Evolutionary conservation across 2,888 invertebrate species (phyloP).

Genomic region (Chrysolina americana): DNA sequence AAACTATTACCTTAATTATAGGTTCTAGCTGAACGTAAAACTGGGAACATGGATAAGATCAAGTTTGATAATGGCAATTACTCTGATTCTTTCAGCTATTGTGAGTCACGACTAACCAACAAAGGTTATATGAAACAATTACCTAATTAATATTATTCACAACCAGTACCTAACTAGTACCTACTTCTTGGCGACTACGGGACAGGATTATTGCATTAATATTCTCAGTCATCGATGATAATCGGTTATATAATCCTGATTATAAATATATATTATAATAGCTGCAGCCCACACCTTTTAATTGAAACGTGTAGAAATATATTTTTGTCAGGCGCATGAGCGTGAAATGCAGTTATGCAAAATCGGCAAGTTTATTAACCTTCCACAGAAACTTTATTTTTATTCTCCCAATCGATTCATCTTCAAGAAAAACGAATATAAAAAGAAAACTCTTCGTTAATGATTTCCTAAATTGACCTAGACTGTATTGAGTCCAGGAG

Average conservation of each 20-base stretch:
- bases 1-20: not conserved
- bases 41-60: not conserved
- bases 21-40: not conserved
- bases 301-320: too few relatives aligned
- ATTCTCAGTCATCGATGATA: not conserved
- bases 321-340: too few relatives aligned
- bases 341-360: too few relatives aligned
- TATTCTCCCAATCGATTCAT: too few relatives aligned
- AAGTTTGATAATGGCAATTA: conserved; percentile 6
- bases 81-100: not conserved
- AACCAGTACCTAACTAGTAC: not conserved
- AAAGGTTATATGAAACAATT: not conserved
- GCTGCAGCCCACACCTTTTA: not conserved
- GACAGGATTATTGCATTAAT: not conserved
- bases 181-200: not conserved
- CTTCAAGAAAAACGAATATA: too few relatives aligned
- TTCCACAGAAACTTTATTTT: too few relatives aligned
- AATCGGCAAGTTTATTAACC: too few relatives aligned
- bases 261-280: not conserved
- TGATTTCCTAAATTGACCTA: too few relatives aligned
- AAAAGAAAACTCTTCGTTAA: too few relatives aligned
- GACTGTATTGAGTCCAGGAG: too few relatives aligned
- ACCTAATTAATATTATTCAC: not conserved
- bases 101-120: not conserved
- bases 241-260: not conserved